Evolutionary conservation across 2,888 invertebrate species (phyloP), one percentile per base, ranked within the genome.

Genomic region (Cecidostiba fungosa): DNA sequence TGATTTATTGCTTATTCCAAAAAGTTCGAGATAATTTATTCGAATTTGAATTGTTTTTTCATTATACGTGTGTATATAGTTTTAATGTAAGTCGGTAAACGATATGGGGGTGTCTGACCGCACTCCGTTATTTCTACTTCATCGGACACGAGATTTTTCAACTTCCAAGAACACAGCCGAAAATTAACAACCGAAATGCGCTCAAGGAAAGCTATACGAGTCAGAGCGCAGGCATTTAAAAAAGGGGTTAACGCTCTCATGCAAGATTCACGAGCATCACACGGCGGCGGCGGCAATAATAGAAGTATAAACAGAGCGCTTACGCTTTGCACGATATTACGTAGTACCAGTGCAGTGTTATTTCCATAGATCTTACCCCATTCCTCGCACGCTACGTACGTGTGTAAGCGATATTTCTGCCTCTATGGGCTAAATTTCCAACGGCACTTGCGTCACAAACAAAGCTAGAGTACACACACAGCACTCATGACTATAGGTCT

Each of bases 231-330:
- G 54, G 6, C 62, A 62, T 62, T 5, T 4, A 69, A 78, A 70
- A 81, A n/a, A n/a, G n/a, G 59, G 73, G 59, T 72, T 81, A 73
- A 54, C 50, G 36, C 54, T 54, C 54, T 62, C 43, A 32, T 50
- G 43, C 16, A 82, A 82, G 19, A 77, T 82, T 76, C 70, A 82
- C n/a, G 54, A 69, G 54, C 36, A 32, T 76, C 77, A n/a, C 69
- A n/a, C n/a, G n/a, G n/a, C n/a, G n/a, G n/a, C n/a, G n/a, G 19
- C 62, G 29, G 59, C 39, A 59, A 54, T 70, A 69, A 70, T 77
- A 32, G 69, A 77, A 23, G 43, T 32, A 70, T 43, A 82, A 82
- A 77, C 70, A 77, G 54, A 78, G 5, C 74, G 29, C 8, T n/a
- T 47, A 23, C 29, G 43, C 50, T n/a, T 23, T 26, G 23, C 77